These are phyloP conservation scores for Sebastes goodei DNA, from an alignment of 2,797 vertebrate genomes.

Conservation along the genomic window DNA sequence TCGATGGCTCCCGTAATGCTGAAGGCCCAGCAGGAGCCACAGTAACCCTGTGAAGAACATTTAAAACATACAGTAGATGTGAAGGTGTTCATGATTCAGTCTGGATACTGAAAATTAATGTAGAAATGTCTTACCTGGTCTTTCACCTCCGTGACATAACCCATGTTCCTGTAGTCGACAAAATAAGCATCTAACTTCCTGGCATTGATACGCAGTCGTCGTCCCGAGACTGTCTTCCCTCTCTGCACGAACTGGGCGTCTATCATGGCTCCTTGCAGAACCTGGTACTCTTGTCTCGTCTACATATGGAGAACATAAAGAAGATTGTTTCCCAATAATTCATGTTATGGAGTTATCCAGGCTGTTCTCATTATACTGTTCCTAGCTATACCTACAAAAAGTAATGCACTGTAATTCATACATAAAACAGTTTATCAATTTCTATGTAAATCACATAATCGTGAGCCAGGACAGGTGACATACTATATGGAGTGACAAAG, in stretches of 20 bases:
- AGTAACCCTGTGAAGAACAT: slow-evolving; percentile 76
- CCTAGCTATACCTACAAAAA: neutral
- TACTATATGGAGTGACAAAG: too few relatives aligned
- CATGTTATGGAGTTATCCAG: neutral
- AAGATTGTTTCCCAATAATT: neutral
- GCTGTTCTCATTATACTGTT: neutral
- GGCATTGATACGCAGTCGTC: slow-evolving; percentile 66
- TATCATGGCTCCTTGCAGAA: slow-evolving; percentile 77
- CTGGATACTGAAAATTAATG: neutral
- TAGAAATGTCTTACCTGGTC: slow-evolving; percentile 76
- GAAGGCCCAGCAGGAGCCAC: slow-evolving; percentile 87
- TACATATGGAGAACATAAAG: slow-evolving; percentile 24
- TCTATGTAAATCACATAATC: neutral
- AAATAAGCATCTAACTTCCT: slow-evolving; percentile 32
- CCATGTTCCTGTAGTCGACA: slow-evolving; percentile 81
- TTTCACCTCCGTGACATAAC: slow-evolving; percentile 84
- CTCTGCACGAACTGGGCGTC: slow-evolving; percentile 56
- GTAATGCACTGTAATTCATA: neutral
- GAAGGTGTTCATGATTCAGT: neutral
- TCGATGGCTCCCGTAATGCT: slow-evolving; percentile 86
- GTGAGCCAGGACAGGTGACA: too few relatives aligned
- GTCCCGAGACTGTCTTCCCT: slow-evolving; percentile 66
- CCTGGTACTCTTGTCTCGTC: slow-evolving; percentile 75
- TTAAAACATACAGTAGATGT: neutral
- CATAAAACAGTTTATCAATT: neutral